Evolutionary conservation across 2,113 vertebrate species (phyloP).

Genomic region (Globicephala melas): DNA sequence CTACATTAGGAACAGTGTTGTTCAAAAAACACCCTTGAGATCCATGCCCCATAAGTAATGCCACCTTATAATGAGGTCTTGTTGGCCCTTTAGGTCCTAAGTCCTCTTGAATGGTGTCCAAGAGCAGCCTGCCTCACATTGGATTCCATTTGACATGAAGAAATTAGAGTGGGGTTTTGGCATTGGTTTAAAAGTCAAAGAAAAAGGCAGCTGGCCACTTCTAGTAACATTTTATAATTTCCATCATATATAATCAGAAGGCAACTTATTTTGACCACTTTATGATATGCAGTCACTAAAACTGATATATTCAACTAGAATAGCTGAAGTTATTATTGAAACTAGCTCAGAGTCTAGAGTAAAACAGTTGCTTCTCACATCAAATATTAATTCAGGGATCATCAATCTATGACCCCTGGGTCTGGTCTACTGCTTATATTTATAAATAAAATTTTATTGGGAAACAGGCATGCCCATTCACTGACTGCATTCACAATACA

Average conservation of each 20-base stretch:
- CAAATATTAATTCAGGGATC: neutral
- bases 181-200: conserved; percentile 22
- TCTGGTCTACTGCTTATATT: neutral
- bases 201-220: neutral
- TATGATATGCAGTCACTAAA: neutral
- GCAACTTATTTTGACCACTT: neutral
- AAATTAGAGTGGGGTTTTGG: neutral
- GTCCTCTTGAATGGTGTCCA: neutral
- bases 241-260: conserved; percentile 27
- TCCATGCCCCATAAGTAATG: neutral
- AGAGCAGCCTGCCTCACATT: neutral
- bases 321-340: neutral
- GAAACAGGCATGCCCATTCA: neutral
- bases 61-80: neutral
- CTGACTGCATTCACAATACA: neutral
- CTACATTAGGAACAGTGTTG: neutral
- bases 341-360: neutral
- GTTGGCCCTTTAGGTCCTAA: neutral
- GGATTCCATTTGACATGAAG: neutral
- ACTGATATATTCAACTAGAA: neutral
- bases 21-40: neutral
- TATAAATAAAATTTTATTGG: neutral
- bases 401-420: neutral
- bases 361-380: neutral
- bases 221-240: neutral